Conservation (phyloP, 2,797 vertebrate species). For the Labroides dimidiatus region DNA sequence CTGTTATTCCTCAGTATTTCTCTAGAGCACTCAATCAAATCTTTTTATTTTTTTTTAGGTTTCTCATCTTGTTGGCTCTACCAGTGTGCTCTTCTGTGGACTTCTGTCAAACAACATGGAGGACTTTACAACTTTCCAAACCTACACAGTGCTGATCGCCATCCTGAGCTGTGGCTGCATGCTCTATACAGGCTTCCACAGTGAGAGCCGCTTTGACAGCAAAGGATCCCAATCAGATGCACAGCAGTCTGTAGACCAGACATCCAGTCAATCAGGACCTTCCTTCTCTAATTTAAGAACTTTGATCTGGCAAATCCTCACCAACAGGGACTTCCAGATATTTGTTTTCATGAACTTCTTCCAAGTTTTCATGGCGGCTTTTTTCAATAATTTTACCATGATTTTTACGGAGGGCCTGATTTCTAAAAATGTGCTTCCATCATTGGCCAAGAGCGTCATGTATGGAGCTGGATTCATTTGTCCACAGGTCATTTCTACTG, state of each 20-base stretch:
- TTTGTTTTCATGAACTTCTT: conserved; percentile 94
- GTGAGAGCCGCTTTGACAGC: conserved; percentile 81
- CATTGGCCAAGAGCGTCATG: conserved; percentile 88
- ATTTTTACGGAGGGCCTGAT: conserved; percentile 92
- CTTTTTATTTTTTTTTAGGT: conserved; percentile 65
- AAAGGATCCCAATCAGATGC: conserved; percentile 40
- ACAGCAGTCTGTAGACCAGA: neutral
- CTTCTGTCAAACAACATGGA: conserved; percentile 90
- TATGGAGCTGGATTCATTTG: conserved; percentile 93
- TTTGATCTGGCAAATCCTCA: conserved; percentile 87
- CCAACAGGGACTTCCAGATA: conserved; percentile 87
- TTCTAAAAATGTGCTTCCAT: conserved; percentile 85
- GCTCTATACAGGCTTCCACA: conserved; percentile 86
- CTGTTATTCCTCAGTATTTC: too few species aligned
- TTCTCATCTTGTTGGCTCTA: conserved; percentile 87
- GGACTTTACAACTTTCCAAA: conserved; percentile 86
- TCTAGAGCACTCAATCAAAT: neutral
- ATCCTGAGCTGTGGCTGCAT: conserved; percentile 85
- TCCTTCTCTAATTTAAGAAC: conserved; percentile 80
- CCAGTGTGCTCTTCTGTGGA: conserved; percentile 90
- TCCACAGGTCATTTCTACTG: conserved; percentile 86
- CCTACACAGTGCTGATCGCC: conserved; percentile 78
- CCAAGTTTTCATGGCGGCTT: conserved; percentile 91
- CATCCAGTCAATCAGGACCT: conserved; percentile 44
- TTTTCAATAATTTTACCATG: conserved; percentile 93